phyloP scores from a whole-genome alignment of 2,797 vertebrate species.

The Cryptoblepharus egeriae region DNA sequence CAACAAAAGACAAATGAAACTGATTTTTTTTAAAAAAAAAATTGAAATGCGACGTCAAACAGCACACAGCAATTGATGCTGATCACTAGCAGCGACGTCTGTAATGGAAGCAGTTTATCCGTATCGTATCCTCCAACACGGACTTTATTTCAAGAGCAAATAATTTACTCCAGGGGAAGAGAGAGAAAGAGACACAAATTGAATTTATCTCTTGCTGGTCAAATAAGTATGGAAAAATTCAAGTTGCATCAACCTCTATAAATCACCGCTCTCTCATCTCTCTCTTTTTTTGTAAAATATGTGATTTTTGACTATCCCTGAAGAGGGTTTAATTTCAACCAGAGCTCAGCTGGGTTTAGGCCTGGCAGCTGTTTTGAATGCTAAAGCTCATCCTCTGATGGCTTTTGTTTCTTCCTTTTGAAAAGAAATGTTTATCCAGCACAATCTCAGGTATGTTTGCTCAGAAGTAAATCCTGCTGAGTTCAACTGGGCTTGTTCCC shows the following conservation, averaged over 20 bases:
- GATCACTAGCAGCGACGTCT: not conserved
- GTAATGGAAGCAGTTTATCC: conserved; percentile 29
- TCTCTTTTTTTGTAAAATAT: not conserved
- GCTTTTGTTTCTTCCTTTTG: not conserved
- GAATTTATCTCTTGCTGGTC: conserved; percentile 35
- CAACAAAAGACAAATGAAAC: not conserved
- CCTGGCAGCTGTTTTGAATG: not conserved
- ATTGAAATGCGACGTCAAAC: not conserved
- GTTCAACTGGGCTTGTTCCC: too few relatives aligned
- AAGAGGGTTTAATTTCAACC: not conserved
- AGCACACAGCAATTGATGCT: not conserved
- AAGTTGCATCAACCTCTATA: conserved; percentile 5
- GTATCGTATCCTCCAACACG: not conserved
- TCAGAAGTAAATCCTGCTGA: too few relatives aligned
- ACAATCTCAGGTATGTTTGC: not conserved
- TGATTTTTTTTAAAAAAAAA: not conserved
- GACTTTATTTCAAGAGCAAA: conserved; percentile 33
- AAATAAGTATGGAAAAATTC: conserved; percentile 12
- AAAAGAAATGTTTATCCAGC: not conserved
- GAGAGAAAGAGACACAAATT: conserved; percentile 21
- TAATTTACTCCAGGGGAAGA: conserved; percentile 18
- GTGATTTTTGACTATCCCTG: not conserved
- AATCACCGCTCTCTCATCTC: not conserved
- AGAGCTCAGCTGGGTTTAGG: not conserved
- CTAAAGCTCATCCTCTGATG: too few relatives aligned